Evolutionary conservation across 2,113 vertebrate species (phyloP).

Genomic region (Struthidea cinerea): DNA sequence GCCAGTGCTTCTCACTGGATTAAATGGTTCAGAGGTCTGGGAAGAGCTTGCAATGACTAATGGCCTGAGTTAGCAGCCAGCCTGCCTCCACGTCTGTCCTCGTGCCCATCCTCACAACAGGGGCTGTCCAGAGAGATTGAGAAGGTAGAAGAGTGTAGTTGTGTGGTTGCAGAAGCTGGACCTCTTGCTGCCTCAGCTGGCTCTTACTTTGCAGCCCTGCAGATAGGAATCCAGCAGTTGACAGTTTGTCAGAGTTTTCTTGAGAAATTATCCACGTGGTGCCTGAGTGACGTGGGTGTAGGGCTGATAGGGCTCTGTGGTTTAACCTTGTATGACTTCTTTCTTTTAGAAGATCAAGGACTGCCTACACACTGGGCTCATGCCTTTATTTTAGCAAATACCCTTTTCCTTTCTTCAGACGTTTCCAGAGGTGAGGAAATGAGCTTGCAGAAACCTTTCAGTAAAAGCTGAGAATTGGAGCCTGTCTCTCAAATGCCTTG

Average conservation of each 20-base stretch:
- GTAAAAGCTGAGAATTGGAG: not conserved
- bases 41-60: not conserved
- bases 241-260: not conserved
- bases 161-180: not conserved
- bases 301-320: not conserved
- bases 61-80: not conserved
- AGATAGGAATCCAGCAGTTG: not conserved
- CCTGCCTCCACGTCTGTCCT: not conserved
- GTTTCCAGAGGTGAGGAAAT: not conserved
- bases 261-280: not conserved
- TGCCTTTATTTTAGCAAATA: not conserved
- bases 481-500: not conserved
- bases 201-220: not conserved
- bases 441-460: not conserved
- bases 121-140: not conserved
- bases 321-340: not conserved
- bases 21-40: not conserved
- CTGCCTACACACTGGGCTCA: not conserved
- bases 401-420: not conserved
- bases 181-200: not conserved
- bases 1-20: not conserved
- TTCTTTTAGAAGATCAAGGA: not conserved
- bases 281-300: not conserved
- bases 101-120: rapidly evolving
- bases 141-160: not conserved